A percentile compares a stretch with the other conserved stretches of the same genome.
Conservation (phyloP, 1,140 invertebrate species). For the Drosophila azteca region DNA sequence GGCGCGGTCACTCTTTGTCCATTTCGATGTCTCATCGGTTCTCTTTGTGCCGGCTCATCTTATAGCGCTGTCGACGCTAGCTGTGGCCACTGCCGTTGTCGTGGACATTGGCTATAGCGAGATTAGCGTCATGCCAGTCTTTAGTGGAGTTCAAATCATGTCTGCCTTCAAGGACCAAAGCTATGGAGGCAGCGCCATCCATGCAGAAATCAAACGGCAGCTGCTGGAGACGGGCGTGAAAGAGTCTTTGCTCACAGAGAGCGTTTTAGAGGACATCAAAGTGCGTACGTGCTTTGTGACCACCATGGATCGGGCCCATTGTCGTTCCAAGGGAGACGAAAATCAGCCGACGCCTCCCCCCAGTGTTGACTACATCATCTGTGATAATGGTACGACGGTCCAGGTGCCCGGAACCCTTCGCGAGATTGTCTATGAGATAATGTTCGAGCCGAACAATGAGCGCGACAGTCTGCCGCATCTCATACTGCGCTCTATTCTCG, state of each 20-base stretch:
- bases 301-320: constrained; percentile 87
- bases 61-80: constrained; percentile 90
- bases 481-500: constrained; percentile 91
- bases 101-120: constrained; percentile 95
- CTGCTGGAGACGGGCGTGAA: constrained; percentile 83
- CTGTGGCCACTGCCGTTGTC: constrained; percentile 90
- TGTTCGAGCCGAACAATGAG: constrained; percentile 94
- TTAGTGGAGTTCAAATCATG: constrained; percentile 92
- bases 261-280: constrained; percentile 89
- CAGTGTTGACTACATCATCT: constrained; percentile 89
- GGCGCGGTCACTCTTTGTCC: constrained; percentile 95
- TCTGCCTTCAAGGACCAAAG: constrained; percentile 91
- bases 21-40: constrained; percentile 93
- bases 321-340: constrained; percentile 85
- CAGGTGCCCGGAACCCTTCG: constrained; percentile 89
- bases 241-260: constrained; percentile 84
- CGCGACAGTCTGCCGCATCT: constrained; percentile 92
- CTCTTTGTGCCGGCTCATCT: constrained; percentile 92
- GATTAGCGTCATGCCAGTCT: constrained; percentile 92
- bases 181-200: constrained; percentile 88
- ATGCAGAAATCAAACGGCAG: constrained; percentile 85
- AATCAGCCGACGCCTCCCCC: constrained; percentile 85
- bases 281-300: constrained; percentile 93
- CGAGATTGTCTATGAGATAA: constrained; percentile 91
- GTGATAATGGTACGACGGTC: constrained; percentile 85